Conservation (phyloP, 2,888 invertebrate species). For the Carabus problematicus region DNA sequence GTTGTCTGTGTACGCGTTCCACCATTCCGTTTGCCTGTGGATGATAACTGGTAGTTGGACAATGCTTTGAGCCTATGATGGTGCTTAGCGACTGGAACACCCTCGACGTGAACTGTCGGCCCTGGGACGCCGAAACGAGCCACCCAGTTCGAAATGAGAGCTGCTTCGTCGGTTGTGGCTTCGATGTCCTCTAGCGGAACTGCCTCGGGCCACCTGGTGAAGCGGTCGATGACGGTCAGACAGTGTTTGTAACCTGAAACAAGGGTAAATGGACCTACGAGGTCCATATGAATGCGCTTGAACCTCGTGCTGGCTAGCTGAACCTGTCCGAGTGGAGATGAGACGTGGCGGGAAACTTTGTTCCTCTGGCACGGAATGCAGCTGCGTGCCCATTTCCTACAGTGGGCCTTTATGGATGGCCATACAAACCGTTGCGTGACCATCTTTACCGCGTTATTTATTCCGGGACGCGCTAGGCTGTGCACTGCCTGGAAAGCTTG, state of each 20-base stretch:
- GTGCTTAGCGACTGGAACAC: neutral
- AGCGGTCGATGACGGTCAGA: constrained; percentile 49
- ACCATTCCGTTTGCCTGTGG: constrained; percentile 56
- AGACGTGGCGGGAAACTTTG: constrained; percentile 1
- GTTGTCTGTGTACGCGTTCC: constrained; percentile 55
- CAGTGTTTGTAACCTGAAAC: constrained; percentile 47
- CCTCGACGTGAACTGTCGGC: neutral
- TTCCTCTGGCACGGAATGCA: constrained; percentile 19
- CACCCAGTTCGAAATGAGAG: constrained; percentile 15
- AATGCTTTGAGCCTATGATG: constrained; percentile 46
- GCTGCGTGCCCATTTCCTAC: constrained; percentile 12
- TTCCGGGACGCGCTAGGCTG: no score
- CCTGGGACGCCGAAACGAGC: constrained; percentile 9
- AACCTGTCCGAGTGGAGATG: neutral
- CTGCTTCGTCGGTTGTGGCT: constrained; percentile 44
- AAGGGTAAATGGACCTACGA: neutral
- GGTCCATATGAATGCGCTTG: neutral
- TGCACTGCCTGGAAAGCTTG: no score
- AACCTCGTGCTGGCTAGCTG: constrained; percentile 13
- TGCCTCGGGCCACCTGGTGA: constrained; percentile 49
- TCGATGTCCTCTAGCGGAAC: constrained; percentile 48
- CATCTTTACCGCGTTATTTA: no score
- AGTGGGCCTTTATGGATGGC: constrained; percentile 5
- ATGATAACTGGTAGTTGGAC: constrained; percentile 52
- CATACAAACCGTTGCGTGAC: constrained; percentile 8